Percentiles rank a stretch among this genome's conserved stretches.
Evolutionary conservation across 1,140 invertebrate genomes (phyloP).

Genomic region (Cataglyphis hispanica): DNA sequence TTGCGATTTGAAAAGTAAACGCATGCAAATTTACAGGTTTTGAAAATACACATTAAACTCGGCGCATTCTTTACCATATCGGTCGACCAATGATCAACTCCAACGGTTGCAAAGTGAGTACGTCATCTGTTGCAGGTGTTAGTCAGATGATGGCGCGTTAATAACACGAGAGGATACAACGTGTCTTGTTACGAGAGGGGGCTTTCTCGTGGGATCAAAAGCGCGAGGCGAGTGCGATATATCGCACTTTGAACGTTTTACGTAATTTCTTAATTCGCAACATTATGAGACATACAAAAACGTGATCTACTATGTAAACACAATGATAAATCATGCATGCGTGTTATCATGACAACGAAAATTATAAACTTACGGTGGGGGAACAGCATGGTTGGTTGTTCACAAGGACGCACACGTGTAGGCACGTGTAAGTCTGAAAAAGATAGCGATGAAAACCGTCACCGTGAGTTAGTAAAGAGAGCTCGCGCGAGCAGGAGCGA

Average conservation of each 20-base stretch:
- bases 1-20: constrained; percentile 18
- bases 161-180: constrained; percentile 26
- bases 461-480: constrained; percentile 46
- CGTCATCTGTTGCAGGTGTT: constrained; percentile 53
- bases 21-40: constrained; percentile 41
- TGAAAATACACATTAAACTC: constrained; percentile 39
- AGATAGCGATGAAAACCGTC: constrained; percentile 78
- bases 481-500: constrained; percentile 36
- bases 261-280: constrained; percentile 23
- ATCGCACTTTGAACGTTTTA: not conserved
- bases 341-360: constrained; percentile 40
- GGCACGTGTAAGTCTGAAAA: constrained; percentile 95
- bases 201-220: not conserved
- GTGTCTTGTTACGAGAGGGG: not conserved
- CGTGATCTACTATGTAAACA: not conserved
- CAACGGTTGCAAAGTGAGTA: constrained; percentile 30
- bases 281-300: not conserved
- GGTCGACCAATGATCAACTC: constrained; percentile 46
- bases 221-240: not conserved
- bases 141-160: constrained; percentile 45
- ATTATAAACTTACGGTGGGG: constrained; percentile 90
- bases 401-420: constrained; percentile 94
- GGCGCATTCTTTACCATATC: constrained; percentile 50
- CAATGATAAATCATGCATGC: constrained; percentile 32
- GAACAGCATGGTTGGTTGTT: constrained; percentile 94